Conservation (phyloP, 1,140 invertebrate genomes). For the Dryas iulia region DNA sequence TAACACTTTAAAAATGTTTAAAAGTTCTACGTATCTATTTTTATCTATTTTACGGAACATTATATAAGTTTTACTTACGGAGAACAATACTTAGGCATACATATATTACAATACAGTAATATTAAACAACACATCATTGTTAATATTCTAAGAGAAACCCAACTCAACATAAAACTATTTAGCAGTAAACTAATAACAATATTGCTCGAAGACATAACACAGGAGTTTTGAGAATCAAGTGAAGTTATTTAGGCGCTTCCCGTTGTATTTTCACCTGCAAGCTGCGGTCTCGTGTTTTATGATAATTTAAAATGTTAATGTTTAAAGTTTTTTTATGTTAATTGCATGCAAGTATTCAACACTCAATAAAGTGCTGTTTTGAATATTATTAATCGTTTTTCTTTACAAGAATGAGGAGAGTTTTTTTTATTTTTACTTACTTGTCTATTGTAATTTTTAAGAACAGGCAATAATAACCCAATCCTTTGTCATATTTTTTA, state of each 20-base stretch:
- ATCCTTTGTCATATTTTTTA: too few relatives aligned
- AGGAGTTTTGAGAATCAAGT: conserved; percentile 15
- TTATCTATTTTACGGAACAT: too few relatives aligned
- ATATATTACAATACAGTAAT: not conserved
- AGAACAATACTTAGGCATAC: not conserved
- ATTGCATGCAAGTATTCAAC: not conserved
- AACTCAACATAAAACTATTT: not conserved
- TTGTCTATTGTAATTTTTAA: too few relatives aligned
- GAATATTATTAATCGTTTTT: not conserved
- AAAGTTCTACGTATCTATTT: too few relatives aligned
- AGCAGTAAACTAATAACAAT: conserved; percentile 21
- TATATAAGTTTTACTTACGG: too few relatives aligned
- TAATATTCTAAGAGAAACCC: not conserved
- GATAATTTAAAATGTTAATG: conserved; percentile 9
- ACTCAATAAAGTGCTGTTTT: not conserved
- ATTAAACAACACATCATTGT: not conserved
- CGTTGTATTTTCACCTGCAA: conserved; percentile 18
- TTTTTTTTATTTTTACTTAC: not conserved
- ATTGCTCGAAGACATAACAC: conserved; percentile 20
- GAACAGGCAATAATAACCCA: too few relatives aligned
- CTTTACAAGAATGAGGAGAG: not conserved
- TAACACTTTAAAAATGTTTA: too few relatives aligned
- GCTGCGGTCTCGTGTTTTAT: conserved; percentile 4
- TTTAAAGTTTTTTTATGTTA: not conserved
- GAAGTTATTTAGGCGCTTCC: conserved; percentile 23